Evolutionary conservation across 2,888 invertebrate species (phyloP), one percentile per base, ranked within the genome.

Genomic region (Alsophila aescularia): DNA sequence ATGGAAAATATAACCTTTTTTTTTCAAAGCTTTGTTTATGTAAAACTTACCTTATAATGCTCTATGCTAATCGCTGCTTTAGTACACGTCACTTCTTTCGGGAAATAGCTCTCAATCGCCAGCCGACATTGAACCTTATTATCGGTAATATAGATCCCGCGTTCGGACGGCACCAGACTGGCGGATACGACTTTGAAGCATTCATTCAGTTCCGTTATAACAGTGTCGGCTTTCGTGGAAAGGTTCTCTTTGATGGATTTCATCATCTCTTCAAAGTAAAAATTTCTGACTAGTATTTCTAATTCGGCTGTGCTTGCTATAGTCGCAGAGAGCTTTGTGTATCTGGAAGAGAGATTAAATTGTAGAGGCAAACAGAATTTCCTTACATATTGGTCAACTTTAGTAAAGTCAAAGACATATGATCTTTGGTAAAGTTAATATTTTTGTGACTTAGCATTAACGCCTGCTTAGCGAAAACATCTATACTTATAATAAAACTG

Each of bases 221-320:
- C 87, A 0, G 92, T 81, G 36, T 93, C 90, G 0, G 84, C 70
- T 45, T 83, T 87, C 21, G 81, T 81, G 0, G 83, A 64, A 1
- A 94, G 80, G 39, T 87, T 77, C 55, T 90, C 88, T 72, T 93
- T 93, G 53, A 94, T 90, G 1, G 94, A 93, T 48, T 94, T 95
- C 69, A 95, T 92, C 94, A 97, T 96, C 77, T 98, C 96, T 70
- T 96, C 96, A 77, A 96, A 96, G 80, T 97, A 96, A 61, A 94
- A 94, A 68, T 94, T 93, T 73, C 96, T 93, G 69, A 94, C 94
- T 62, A 96, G 93, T 54, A 94, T 93, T 74, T 96, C 96, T 64
- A 97, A 89, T 76, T 95, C 95, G 9, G 93, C 87, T 42, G 96
- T 95, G 62, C 96, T 94, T 5, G 97, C 95, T 60, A 98, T 95